Evolutionary conservation across 2,888 invertebrate species (phyloP), one percentile per base, ranked within the genome.

Genomic region (Phragmatobia fuliginosa): DNA sequence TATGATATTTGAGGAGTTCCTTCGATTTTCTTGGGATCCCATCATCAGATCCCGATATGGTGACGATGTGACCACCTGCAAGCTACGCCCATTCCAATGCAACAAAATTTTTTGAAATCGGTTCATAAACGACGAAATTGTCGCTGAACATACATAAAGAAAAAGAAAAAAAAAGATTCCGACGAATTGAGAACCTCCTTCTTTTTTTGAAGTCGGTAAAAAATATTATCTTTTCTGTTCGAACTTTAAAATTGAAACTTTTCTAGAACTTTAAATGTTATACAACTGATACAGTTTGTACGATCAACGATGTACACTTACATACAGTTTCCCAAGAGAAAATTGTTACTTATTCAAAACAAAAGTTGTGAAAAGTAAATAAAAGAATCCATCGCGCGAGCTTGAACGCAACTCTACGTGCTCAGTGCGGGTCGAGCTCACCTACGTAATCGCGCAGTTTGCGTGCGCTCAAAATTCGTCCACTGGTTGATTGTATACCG

Each of bases 401-500:
- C 59, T 68, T 45, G 59, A 66, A 63, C 67, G 63, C 52, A 66
- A 63, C 67, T 62, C 52, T 70, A 36, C 33, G 32, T 65, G 66
- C 73, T 70, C 68, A 49, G 32, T 21, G 68, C 64, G n/a, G 66
- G 45, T 65, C 64, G 65, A 41, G 68, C 65, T 68, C 65, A 73
- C 71, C 77, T 31, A 69, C 71, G 60, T 75, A 69, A 67, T 65
- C 59, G 65, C 65, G 70, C 72, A 64, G 71, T 80, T 73, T 77
- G 75, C 77, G 76, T 80, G 83, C 75, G 81, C 74, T 76, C 77
- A 71, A 67, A 77, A 75, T 73, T 74, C 77, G 81, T 89, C 92
- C 91, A 93, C 93, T 88, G 92, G 94, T 92, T 93, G 94, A 88
- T 90, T 89, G 88, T 84, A 78, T 85, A 86, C 82, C 82, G 83